A percentile compares a stretch with the other conserved stretches of the same genome.
Conservation (phyloP, 2,888 invertebrate genomes). For the Entomobrya multifasciata region DNA sequence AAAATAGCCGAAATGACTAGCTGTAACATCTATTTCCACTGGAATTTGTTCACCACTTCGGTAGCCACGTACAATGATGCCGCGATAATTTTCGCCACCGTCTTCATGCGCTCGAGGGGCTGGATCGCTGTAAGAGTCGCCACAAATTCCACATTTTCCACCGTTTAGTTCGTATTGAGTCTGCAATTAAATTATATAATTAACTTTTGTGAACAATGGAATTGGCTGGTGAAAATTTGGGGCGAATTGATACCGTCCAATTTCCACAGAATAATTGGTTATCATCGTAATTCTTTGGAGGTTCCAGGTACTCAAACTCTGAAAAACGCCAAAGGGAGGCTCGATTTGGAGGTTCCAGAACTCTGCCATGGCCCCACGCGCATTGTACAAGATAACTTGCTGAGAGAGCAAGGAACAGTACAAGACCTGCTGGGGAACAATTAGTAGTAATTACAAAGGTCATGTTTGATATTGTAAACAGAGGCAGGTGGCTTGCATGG, state of each 20-base stretch:
- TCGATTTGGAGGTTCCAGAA: constrained; percentile 80
- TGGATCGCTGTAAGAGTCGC: constrained; percentile 89
- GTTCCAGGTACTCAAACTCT: constrained; percentile 75
- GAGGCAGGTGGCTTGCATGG: neutral
- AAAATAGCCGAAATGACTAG: constrained; percentile 81
- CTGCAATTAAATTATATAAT: constrained; percentile 21
- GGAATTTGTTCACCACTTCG: constrained; percentile 69
- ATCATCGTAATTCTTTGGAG: constrained; percentile 83
- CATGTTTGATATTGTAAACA: constrained; percentile 5
- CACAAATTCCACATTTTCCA: constrained; percentile 85
- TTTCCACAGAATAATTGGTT: constrained; percentile 84
- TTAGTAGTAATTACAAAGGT: neutral
- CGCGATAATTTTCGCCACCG: constrained; percentile 92
- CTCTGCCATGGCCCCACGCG: constrained; percentile 78
- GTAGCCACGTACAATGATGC: constrained; percentile 91
- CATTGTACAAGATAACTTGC: neutral
- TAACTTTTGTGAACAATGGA: neutral
- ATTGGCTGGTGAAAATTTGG: no score
- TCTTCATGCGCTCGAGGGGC: constrained; percentile 92
- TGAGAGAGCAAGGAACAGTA: neutral
- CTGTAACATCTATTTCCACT: constrained; percentile 81
- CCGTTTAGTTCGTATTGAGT: constrained; percentile 51
- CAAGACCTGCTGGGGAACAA: neutral
- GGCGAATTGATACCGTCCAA: constrained; percentile 67
- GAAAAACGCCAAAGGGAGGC: constrained; percentile 79